Conservation (phyloP, 2,113 vertebrate species). For the Lepus americanus region DNA sequence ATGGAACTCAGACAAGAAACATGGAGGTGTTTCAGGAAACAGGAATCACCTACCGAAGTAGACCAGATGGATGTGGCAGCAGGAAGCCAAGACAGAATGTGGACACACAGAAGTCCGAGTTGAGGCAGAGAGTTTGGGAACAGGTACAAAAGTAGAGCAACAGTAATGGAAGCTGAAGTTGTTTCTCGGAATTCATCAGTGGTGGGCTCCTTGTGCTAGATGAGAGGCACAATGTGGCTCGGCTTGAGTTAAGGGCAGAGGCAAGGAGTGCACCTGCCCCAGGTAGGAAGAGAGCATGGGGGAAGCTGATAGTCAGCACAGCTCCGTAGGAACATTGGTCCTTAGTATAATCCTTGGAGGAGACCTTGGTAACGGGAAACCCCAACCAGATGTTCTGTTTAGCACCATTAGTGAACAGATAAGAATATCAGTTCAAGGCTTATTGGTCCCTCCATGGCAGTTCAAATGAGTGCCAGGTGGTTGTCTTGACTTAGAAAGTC, state of each 20-base stretch:
- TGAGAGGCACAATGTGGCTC: not conserved
- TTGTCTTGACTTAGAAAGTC: constrained; percentile 51
- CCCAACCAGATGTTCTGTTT: constrained; percentile 61
- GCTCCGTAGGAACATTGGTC: not conserved
- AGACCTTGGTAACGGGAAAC: constrained; percentile 57
- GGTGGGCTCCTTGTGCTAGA: not conserved
- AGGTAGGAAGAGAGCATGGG: not conserved
- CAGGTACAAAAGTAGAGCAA: not conserved
- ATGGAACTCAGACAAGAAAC: not conserved
- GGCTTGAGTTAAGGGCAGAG: not conserved
- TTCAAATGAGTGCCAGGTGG: constrained; percentile 67
- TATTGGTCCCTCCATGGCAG: constrained; percentile 64
- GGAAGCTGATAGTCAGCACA: not conserved
- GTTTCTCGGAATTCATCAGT: not conserved
- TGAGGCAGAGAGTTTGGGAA: not conserved
- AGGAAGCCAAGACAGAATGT: not conserved
- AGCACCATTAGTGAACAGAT: constrained; percentile 68
- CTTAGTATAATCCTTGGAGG: constrained; percentile 57
- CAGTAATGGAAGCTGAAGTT: not conserved
- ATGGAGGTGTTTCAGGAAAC: not conserved
- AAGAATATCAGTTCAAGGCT: constrained; percentile 51
- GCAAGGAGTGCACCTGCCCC: not conserved
- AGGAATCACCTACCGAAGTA: not conserved
- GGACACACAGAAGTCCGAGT: constrained; percentile 33
- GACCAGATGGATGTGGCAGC: not conserved